Percentiles rank a stretch among this genome's conserved stretches.
Conservation (phyloP, 2,113 vertebrate species). For the Platichthys flesus region DNA sequence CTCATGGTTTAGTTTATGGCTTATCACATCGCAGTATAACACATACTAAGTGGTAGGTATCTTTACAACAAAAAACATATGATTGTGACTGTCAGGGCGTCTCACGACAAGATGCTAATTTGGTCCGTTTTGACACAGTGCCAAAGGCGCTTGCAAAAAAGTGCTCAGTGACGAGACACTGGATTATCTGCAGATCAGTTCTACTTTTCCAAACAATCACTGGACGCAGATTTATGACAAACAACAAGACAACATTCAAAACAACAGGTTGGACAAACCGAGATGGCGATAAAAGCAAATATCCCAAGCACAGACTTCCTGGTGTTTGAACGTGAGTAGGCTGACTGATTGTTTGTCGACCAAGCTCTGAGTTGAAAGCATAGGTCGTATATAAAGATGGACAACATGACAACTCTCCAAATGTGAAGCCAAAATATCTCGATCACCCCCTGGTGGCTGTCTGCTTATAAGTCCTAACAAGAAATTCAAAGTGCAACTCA, state of each 20-base stretch:
- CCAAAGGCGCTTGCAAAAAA: constrained; percentile 32
- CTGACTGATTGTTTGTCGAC: too few species aligned
- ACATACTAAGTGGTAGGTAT: constrained; percentile 19
- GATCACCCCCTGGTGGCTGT: too few species aligned
- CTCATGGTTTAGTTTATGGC: constrained; percentile 67
- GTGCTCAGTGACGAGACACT: constrained; percentile 14
- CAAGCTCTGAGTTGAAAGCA: too few species aligned
- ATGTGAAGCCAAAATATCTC: too few species aligned
- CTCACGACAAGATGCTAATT: constrained; percentile 54
- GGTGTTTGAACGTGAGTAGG: too few species aligned
- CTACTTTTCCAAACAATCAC: constrained; percentile 24
- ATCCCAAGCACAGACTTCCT: too few species aligned
- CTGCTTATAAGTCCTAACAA: too few species aligned
- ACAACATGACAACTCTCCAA: too few species aligned
- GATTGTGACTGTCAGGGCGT: constrained; percentile 20
- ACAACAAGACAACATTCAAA: neutral
- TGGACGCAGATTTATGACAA: constrained; percentile 1
- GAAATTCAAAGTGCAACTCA: too few species aligned
- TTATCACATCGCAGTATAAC: constrained; percentile 60
- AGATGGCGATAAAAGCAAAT: too few species aligned
- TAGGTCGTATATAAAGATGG: too few species aligned
- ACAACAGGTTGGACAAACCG: too few species aligned
- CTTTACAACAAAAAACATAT: constrained; percentile 36
- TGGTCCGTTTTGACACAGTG: constrained; percentile 75
- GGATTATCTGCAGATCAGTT: constrained; percentile 5